Conservation (phyloP, 2,888 invertebrate genomes). For the Apodemia mormo region DNA sequence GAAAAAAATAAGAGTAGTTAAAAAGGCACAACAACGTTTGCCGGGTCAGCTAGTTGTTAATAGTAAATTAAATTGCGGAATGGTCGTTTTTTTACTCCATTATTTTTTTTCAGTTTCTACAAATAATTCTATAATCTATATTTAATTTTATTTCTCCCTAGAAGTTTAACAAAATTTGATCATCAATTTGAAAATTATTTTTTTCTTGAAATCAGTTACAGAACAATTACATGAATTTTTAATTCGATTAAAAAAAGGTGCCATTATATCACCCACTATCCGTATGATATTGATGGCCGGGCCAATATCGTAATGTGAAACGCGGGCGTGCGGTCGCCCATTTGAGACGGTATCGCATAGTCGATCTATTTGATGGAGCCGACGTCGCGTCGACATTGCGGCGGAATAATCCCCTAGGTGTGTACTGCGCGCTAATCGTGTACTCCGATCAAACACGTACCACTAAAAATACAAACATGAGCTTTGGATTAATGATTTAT, state of each 20-base stretch:
- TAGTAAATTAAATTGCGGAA: no score
- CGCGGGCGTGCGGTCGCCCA: constrained; percentile 51
- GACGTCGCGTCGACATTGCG: constrained; percentile 46
- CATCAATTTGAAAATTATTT: no score
- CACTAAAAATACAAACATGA: constrained; percentile 31
- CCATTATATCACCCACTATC: constrained; percentile 44
- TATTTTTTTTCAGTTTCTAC: no score
- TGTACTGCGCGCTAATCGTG: constrained; percentile 35
- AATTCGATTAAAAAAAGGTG: constrained; percentile 22
- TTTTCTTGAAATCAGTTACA: no score
- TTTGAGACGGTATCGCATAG: constrained; percentile 63
- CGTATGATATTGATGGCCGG: constrained; percentile 61
- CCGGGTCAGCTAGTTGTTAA: no score
- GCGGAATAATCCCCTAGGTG: constrained; percentile 54
- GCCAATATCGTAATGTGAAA: constrained; percentile 74
- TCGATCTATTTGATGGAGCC: constrained; percentile 77
- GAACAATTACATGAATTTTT: neutral
- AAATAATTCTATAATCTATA: no score
- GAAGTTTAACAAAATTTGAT: neutral
- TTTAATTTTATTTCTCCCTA: neutral
- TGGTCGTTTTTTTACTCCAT: no score
- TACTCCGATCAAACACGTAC: constrained; percentile 36
- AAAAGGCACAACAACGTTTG: no score
- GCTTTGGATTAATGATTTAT: constrained; percentile 13
- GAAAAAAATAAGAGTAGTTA: no score